Conservation (phyloP, 2,113 vertebrate species). For the Shinisaurus crocodilurus region DNA sequence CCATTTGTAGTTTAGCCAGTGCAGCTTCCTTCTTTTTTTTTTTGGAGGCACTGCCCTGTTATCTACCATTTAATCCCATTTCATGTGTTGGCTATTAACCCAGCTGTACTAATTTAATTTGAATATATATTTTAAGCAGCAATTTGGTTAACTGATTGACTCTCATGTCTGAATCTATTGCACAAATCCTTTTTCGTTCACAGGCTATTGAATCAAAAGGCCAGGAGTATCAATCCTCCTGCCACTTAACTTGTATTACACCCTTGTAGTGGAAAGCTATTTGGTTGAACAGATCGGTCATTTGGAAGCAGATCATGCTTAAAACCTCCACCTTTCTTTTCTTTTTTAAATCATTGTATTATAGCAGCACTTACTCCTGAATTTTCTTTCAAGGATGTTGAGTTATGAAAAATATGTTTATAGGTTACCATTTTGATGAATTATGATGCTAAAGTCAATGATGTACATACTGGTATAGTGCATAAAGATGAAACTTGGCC, state of each 20-base stretch:
- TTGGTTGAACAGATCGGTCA: neutral
- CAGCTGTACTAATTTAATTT: neutral
- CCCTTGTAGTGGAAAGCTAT: neutral
- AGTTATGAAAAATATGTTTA: neutral
- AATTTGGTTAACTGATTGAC: slow-evolving; percentile 16
- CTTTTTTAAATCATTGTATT: neutral
- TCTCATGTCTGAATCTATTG: neutral
- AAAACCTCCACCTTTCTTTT: neutral
- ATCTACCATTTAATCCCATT: neutral
- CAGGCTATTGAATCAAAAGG: slow-evolving; percentile 18
- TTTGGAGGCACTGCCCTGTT: neutral
- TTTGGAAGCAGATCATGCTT: neutral
- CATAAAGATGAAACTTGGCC: neutral
- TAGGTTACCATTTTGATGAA: neutral
- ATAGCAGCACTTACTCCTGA: neutral
- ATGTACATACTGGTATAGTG: neutral
- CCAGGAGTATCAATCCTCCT: neutral
- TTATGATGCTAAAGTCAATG: neutral
- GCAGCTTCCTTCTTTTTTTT: neutral
- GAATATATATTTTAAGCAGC: neutral
- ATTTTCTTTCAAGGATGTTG: neutral
- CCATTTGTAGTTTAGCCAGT: neutral
- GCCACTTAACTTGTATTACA: slow-evolving; percentile 3
- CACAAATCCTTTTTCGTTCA: slow-evolving; percentile 22
- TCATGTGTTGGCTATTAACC: neutral